phyloP scores from a whole-genome alignment of 2,113 vertebrate genomes.

The Neotragus pygmaeus region DNA sequence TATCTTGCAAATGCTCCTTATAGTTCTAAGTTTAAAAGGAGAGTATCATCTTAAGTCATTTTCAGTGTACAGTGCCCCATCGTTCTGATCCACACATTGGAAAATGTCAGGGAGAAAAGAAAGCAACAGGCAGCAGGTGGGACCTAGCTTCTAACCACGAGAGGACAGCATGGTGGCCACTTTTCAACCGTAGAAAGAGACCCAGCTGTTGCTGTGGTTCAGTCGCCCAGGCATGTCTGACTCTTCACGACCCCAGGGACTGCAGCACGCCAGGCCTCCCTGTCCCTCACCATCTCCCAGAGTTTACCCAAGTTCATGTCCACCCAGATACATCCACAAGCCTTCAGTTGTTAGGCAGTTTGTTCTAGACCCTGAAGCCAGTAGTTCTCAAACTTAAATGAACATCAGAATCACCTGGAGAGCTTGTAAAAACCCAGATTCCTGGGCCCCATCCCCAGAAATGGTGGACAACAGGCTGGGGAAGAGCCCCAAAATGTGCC shows the following conservation, averaged over 20 bases:
- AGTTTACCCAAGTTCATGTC: not conserved
- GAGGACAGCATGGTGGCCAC: not conserved
- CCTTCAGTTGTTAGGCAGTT: not conserved
- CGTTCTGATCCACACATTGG: not conserved
- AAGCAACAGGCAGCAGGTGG: not conserved
- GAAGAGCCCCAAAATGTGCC: not conserved
- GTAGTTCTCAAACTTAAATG: not conserved
- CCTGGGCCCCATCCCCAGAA: not conserved
- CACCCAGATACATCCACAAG: not conserved
- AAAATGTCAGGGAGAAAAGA: not conserved
- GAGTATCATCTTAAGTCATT: not conserved
- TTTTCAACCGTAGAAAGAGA: not conserved
- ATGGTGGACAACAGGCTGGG: not conserved
- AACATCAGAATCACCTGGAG: not conserved
- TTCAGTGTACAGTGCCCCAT: not conserved
- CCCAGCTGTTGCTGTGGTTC: not conserved
- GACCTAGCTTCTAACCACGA: not conserved
- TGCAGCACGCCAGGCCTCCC: not conserved
- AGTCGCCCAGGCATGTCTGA: not conserved
- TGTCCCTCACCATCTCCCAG: not conserved
- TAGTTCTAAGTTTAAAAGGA: not conserved
- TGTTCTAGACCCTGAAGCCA: not conserved
- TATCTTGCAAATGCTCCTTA: not conserved
- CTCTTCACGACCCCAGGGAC: not conserved
- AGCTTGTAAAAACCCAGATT: not conserved